Conservation (phyloP, 2,797 vertebrate species). For the Telmatherina bonti region DNA sequence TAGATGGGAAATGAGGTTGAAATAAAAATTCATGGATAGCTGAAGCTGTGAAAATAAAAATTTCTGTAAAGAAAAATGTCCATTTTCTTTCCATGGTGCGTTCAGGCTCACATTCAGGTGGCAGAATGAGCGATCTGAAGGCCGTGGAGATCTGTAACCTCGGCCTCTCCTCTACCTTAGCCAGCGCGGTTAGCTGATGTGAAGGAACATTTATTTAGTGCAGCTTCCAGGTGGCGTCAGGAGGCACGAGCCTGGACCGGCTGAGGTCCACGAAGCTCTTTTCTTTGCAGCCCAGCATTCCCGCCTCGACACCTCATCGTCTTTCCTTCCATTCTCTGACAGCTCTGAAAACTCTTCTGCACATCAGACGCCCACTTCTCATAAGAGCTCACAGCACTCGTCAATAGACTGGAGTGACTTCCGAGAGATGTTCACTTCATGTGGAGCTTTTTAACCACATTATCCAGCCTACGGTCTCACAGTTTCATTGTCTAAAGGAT, state of each 20-base stretch:
- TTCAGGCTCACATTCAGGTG: constrained; percentile 8
- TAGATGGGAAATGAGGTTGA: not conserved
- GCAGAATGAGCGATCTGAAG: constrained; percentile 12
- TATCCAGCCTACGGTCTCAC: constrained; percentile 20
- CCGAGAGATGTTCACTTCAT: constrained; percentile 30
- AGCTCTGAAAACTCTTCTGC: constrained; percentile 29
- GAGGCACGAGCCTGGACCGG: constrained; percentile 13
- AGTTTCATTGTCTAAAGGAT: constrained; percentile 28
- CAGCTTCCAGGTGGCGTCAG: not conserved
- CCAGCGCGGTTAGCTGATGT: constrained; percentile 11
- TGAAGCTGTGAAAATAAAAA: constrained; percentile 13
- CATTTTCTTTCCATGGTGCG: constrained; percentile 5
- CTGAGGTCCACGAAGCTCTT: constrained; percentile 13
- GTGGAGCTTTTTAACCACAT: constrained; percentile 32
- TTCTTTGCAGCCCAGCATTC: not conserved
- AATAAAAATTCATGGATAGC: not conserved
- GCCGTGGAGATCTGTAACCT: not conserved
- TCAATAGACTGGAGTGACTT: constrained; percentile 31
- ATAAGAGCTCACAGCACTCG: constrained; percentile 28
- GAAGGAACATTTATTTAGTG: constrained; percentile 28
- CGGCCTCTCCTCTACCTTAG: constrained; percentile 22
- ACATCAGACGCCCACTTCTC: constrained; percentile 31
- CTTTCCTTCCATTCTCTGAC: constrained; percentile 25
- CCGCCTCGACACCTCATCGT: constrained; percentile 19
- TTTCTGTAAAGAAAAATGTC: not conserved